A percentile compares a stretch with the other conserved stretches of the same genome.
phyloP scores from a whole-genome alignment of 2,113 vertebrate genomes.

The Sula dactylatra region DNA sequence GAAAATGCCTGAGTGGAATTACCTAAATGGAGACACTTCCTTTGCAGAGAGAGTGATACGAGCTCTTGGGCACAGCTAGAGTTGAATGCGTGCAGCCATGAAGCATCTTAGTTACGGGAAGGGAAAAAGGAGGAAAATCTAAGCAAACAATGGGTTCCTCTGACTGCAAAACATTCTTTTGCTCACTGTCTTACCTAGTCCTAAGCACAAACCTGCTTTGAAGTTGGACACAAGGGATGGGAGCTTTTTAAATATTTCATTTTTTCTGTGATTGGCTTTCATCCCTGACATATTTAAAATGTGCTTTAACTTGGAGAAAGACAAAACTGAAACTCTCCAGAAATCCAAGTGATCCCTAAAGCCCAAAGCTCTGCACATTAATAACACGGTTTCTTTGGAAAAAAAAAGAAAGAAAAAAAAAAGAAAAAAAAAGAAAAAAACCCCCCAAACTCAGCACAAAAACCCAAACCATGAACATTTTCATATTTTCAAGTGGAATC shows the following conservation, averaged over 20 bases:
- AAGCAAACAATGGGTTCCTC: slow-evolving; percentile 14
- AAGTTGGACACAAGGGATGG: slow-evolving; percentile 53
- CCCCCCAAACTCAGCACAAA: background rate
- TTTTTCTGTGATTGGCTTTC: slow-evolving; percentile 64
- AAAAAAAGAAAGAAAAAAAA: background rate
- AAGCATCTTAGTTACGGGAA: background rate
- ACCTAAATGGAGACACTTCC: background rate
- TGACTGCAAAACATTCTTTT: slow-evolving; percentile 28
- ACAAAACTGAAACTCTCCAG: slow-evolving; percentile 56
- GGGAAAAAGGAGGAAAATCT: background rate
- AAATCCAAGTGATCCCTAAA: slow-evolving; percentile 71
- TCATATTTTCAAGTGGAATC: slow-evolving; percentile 20
- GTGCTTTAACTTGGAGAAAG: slow-evolving; percentile 57
- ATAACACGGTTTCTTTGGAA: slow-evolving; percentile 61
- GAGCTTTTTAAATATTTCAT: slow-evolving; percentile 60
- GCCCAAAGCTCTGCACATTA: slow-evolving; percentile 72
- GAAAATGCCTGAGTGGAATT: background rate
- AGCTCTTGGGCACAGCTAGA: background rate
- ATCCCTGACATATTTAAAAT: slow-evolving; percentile 68
- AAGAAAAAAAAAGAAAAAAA: background rate
- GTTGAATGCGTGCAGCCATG: background rate
- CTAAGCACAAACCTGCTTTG: slow-evolving; percentile 69
- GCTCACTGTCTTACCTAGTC: slow-evolving; percentile 61
- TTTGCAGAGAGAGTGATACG: background rate
- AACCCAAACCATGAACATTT: background rate